Conservation (phyloP, 2,888 invertebrate genomes). For the Oeneis ivallda region DNA sequence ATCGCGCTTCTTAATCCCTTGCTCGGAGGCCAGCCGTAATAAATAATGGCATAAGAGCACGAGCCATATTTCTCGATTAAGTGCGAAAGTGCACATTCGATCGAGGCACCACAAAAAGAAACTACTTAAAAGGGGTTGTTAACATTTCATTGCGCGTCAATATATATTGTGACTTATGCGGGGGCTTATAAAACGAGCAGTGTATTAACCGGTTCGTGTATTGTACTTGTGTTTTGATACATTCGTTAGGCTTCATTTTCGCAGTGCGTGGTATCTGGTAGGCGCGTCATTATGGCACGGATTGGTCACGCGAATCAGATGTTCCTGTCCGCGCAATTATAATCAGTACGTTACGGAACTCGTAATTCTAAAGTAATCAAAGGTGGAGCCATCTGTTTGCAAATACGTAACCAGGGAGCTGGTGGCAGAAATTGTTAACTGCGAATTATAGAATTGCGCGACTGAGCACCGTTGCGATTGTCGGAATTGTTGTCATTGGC, state of each 20-base stretch:
- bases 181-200: slow-evolving; percentile 34
- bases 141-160: slow-evolving; percentile 41
- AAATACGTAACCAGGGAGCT: slow-evolving; percentile 43
- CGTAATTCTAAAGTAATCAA: slow-evolving; percentile 80
- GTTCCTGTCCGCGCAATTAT: slow-evolving; percentile 78
- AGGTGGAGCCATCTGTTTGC: slow-evolving; percentile 67
- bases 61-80: slow-evolving; percentile 81
- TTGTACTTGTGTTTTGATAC: slow-evolving; percentile 32
- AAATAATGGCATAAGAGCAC: slow-evolving; percentile 79
- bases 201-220: slow-evolving; percentile 31
- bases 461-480: no score
- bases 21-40: slow-evolving; percentile 62
- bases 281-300: slow-evolving; percentile 70
- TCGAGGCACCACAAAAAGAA: slow-evolving; percentile 41
- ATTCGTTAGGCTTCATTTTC: slow-evolving; percentile 35
- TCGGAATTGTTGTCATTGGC: no score
- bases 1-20: slow-evolving; percentile 73
- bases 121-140: slow-evolving; percentile 37
- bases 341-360: slow-evolving; percentile 72
- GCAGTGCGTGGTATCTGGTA: slow-evolving; percentile 48
- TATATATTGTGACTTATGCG: slow-evolving; percentile 40
- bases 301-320: slow-evolving; percentile 80
- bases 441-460: no score
- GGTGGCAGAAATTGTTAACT: background rate
- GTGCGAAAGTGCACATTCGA: slow-evolving; percentile 74